Evolutionary conservation across 1,140 invertebrate species (phyloP), one percentile per base, ranked within the genome.

Genomic region (Sarcophaga bullata): DNA sequence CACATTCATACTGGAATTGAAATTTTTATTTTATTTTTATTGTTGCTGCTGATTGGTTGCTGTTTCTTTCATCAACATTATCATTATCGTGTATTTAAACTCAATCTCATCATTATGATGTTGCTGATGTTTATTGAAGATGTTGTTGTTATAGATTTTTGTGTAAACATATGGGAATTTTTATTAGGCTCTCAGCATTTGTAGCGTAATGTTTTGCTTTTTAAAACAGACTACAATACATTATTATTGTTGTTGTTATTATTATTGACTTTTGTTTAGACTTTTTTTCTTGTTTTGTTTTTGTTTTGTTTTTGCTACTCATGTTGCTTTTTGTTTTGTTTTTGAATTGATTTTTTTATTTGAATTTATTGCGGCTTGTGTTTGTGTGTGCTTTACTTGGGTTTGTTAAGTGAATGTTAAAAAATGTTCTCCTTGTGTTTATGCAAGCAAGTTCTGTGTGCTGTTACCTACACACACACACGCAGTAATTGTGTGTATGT

Each of bases 121-220:
- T 8, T 11, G 7, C 9, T 15, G 17, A 8, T 73, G 68, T 11
- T n/a, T 19, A 13, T 75, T 13, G 0, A 19, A 50, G 75, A 52
- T 52, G 75, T 78, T 78, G 75, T 78, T 78, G 75, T 50, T 78
- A 8, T 78, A 52, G 75, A 50, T 52, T 78, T 78, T 78, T 78
- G 75, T 78, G 75, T 78, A 78, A 78, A 78, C 75, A 78, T 78
- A 78, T 78, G 75, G 75, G 75, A 78, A 78, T 78, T 78, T 52
- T 11, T 49, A 78, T 50, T 50, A 19, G 75, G 75, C 48, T n/a
- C 48, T 50, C 75, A 78, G 75, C 15, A 78, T 15, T 78, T 78
- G n/a, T 52, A 78, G 75, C 19, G 11, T 6, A 9, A 49, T 15
- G 73, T 48, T 49, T n/a, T 48, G 6, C n/a, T 49, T 48, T 25